Conservation (phyloP, 2,888 invertebrate species). For the Lepeophtheirus nordmannii region DNA sequence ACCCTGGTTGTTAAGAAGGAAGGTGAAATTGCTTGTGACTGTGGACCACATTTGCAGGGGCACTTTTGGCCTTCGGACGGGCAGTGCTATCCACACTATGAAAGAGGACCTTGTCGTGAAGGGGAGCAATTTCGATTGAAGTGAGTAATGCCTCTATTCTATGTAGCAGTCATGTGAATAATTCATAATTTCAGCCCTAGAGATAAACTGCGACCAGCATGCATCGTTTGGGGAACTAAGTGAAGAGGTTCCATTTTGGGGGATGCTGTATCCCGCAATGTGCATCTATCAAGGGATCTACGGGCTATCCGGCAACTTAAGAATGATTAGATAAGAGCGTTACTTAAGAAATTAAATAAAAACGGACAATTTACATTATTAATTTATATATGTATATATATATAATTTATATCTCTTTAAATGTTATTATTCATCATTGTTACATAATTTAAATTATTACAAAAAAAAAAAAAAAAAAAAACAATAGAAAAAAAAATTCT, state of each 20-base stretch:
- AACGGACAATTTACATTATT: neutral
- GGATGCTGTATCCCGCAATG: neutral
- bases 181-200: slow-evolving; percentile 16
- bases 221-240: slow-evolving; percentile 28
- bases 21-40: slow-evolving; percentile 27
- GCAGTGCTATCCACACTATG: slow-evolving; percentile 29
- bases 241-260: too few relatives aligned
- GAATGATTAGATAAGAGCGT: neutral
- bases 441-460: neutral
- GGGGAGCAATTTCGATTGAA: slow-evolving; percentile 28
- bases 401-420: slow-evolving; percentile 9
- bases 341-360: neutral
- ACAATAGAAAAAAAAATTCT: neutral
- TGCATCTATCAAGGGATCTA: slow-evolving; percentile 16
- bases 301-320: too few relatives aligned
- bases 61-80: slow-evolving; percentile 28
- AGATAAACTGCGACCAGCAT: slow-evolving; percentile 26
- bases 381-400: slow-evolving; percentile 11
- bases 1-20: slow-evolving; percentile 27
- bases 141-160: neutral
- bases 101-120: slow-evolving; percentile 28
- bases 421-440: neutral
- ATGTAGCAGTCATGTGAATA: neutral
- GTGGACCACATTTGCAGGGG: slow-evolving; percentile 27
- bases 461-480: neutral